A percentile compares a stretch with the other conserved stretches of the same genome.
Evolutionary conservation across 2,113 vertebrate species (phyloP).

Genomic region (Paradisaea rubra): DNA sequence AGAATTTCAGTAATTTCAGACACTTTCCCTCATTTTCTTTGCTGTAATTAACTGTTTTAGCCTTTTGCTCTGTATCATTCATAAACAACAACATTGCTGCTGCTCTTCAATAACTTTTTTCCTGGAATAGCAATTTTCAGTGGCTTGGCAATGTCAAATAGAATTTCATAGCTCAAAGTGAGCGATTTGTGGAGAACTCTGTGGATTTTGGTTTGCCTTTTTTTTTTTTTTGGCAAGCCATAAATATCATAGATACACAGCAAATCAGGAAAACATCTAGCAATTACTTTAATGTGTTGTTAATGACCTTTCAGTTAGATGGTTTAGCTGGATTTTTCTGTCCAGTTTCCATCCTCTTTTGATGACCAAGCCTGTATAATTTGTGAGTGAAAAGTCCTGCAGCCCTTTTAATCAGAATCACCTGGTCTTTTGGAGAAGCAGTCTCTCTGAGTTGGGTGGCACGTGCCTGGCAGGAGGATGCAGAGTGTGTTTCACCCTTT

Average conservation of each 20-base stretch:
- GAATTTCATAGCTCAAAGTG: background rate
- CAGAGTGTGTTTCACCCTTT: background rate
- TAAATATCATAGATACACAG: background rate
- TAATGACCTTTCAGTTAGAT: background rate
- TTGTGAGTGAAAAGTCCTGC: background rate
- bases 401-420: background rate
- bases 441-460: background rate
- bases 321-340: slow-evolving; percentile 5
- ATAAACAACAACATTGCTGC: background rate
- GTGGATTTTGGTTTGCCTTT: background rate
- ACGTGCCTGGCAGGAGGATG: background rate
- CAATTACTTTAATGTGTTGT: background rate
- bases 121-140: slow-evolving; percentile 12
- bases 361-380: background rate
- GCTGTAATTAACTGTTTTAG: background rate
- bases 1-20: background rate
- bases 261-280: background rate
- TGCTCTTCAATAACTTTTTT: background rate
- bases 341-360: background rate
- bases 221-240: background rate
- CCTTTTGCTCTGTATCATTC: background rate
- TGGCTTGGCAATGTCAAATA: slow-evolving; percentile 1
- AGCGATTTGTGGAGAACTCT: background rate
- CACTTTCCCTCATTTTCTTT: background rate
- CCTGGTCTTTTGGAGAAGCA: background rate